Evolutionary conservation across 2,797 vertebrate genomes (phyloP), one percentile per base, ranked within the genome.

Genomic region (Hypotaenidia okinawae): DNA sequence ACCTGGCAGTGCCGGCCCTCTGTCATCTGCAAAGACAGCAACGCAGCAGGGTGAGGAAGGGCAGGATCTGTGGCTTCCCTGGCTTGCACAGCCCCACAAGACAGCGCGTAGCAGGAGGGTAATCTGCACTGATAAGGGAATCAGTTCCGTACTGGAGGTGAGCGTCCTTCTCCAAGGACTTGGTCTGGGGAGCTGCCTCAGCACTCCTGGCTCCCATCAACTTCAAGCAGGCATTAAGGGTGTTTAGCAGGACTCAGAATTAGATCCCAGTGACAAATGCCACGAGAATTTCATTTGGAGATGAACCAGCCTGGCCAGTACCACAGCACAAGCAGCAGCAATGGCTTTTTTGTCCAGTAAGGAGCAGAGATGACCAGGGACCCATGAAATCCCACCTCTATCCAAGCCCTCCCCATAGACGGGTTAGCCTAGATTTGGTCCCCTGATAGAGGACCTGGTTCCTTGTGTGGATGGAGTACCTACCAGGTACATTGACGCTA

Each of bases 1-100:
- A 99, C 98, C 97, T 99, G 99, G 97, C 99, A 99, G 95, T 98
- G 98, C 82, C 99, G 98, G 87, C 99, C 99, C 97, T 99, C 99
- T 43, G 99, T 99, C 99, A 99, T 99, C 99, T 99, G 97, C 64
- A 92, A 94, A 90, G 80, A 96, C 62, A 97, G 74, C 58, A 90
- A 61, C 78, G 83, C 18, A 88, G 33, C 45, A 18, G 51, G 3
- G 11, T 90, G 51, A 93, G 49, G 16, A 63, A 43, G 28, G 12
- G 21, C 67, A 91, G 70, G 7, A 39, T 1, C 59, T 9, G 1
- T 1, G 0, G 11, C 39, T 52, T 30, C 30, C 37, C 33, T 5
- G 41, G 17, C 55, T 59, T 21, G 19, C 30, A 37, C 10, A 7
- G 11, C 25, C 25, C 69, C 73, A 27, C 62, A 45, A 73, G 80